Evolutionary conservation across 2,113 vertebrate genomes (phyloP).

Genomic region (Neogobius melanostomus): DNA sequence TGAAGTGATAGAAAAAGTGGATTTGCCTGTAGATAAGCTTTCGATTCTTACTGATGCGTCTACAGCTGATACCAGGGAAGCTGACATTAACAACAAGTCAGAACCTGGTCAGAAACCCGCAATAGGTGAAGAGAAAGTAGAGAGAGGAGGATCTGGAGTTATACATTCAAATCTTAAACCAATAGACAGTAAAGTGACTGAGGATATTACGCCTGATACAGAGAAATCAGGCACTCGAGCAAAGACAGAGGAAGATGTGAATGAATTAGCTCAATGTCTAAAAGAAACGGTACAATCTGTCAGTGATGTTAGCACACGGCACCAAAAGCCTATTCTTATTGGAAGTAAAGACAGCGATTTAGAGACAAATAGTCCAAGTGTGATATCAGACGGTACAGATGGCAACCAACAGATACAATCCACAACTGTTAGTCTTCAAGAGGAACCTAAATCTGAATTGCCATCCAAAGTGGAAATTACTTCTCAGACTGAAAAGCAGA

Average conservation of each 20-base stretch:
- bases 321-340: not conserved
- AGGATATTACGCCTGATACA: not conserved
- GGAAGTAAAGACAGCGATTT: constrained; percentile 4
- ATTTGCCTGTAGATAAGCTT: not conserved
- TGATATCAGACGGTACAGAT: not conserved
- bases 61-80: not conserved
- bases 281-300: not conserved
- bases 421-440: not conserved
- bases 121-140: not conserved
- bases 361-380: not conserved
- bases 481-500: not conserved
- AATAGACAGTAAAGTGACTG: constrained; percentile 9
- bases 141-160: not conserved
- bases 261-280: constrained; percentile 2
- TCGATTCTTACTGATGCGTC: constrained; percentile 1
- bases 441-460: not conserved
- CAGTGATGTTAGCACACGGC: not conserved
- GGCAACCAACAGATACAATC: constrained; percentile 1
- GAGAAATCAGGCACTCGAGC: not conserved
- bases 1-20: constrained; percentile 10
- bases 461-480: not conserved
- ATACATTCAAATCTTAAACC: not conserved
- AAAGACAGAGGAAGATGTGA: not conserved
- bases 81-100: not conserved
- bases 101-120: not conserved